phyloP scores from a whole-genome alignment of 2,888 invertebrate genomes.

The Stenolophus ochropezus region DNA sequence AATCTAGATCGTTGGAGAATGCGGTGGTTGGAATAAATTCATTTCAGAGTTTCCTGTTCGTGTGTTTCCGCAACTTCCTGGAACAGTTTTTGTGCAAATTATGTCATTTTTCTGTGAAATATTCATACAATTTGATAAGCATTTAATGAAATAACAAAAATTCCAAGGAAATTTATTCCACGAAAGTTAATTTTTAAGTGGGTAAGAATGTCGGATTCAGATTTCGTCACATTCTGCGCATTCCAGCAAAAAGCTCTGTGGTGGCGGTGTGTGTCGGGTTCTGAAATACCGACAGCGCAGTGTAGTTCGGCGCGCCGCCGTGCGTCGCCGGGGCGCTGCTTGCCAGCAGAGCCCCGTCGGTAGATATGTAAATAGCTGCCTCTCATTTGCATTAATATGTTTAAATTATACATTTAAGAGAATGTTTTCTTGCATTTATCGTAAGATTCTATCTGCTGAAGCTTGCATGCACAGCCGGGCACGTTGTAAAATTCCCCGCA shows the following conservation, averaged over 20 bases:
- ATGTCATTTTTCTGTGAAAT: slow-evolving; percentile 12
- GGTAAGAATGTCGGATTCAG: slow-evolving; percentile 27
- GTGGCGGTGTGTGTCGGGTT: slow-evolving; percentile 13
- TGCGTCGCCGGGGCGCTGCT: slow-evolving; percentile 17
- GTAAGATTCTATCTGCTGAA: slow-evolving; percentile 45
- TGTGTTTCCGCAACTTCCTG: not conserved
- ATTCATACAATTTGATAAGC: slow-evolving; percentile 16
- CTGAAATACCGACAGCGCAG: slow-evolving; percentile 32
- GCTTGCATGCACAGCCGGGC: slow-evolving; percentile 38
- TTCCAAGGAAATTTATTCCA: slow-evolving; percentile 28
- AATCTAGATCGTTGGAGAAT: not conserved
- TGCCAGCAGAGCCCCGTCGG: not conserved
- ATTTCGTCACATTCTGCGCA: slow-evolving; percentile 34
- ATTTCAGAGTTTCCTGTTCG: not conserved
- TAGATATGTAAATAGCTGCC: slow-evolving; percentile 42
- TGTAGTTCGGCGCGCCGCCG: slow-evolving; percentile 19
- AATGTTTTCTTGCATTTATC: slow-evolving; percentile 61
- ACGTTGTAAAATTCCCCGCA: slow-evolving; percentile 34
- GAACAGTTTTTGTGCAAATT: not conserved
- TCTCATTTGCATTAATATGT: slow-evolving; percentile 63
- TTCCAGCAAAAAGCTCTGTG: slow-evolving; percentile 36
- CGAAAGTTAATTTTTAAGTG: slow-evolving; percentile 36
- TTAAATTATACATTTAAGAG: slow-evolving; percentile 62
- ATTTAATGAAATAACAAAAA: slow-evolving; percentile 29
- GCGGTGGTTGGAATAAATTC: not conserved